Conservation (phyloP, 2,797 vertebrate species). For the Melanotaenia trifasciata region DNA sequence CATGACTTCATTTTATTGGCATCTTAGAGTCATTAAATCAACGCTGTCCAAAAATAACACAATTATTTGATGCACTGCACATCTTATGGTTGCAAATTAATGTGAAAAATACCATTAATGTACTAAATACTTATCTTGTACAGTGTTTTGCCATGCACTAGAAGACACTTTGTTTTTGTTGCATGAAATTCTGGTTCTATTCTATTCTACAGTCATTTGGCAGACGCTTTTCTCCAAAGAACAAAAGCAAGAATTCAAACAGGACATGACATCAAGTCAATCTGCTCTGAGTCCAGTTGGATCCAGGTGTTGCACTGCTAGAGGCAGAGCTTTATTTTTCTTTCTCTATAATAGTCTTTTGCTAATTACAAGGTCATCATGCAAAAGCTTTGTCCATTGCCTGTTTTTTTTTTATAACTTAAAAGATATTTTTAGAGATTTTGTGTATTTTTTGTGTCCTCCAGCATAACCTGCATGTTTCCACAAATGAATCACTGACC, state of each 20-base stretch:
- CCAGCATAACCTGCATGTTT: background rate
- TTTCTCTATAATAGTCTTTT: too few relatives aligned
- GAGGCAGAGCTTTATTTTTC: too few relatives aligned
- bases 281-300: too few relatives aligned
- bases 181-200: background rate
- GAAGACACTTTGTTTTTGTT: too few relatives aligned
- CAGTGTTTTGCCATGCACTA: too few relatives aligned
- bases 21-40: background rate
- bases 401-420: background rate
- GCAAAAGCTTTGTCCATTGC: background rate
- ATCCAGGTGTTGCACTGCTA: too few relatives aligned
- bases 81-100: background rate
- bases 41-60: background rate
- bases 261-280: too few relatives aligned
- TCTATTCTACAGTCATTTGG: too few relatives aligned
- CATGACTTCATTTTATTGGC: background rate
- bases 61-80: background rate
- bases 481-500: conserved; percentile 10
- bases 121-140: too few relatives aligned
- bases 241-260: too few relatives aligned
- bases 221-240: too few relatives aligned
- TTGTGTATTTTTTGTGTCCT: too few relatives aligned
- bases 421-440: background rate
- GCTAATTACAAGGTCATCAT: background rate
- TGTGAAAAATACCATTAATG: background rate